Evolutionary conservation across 2,888 invertebrate species (phyloP).

Genomic region (Dynastes grantii): DNA sequence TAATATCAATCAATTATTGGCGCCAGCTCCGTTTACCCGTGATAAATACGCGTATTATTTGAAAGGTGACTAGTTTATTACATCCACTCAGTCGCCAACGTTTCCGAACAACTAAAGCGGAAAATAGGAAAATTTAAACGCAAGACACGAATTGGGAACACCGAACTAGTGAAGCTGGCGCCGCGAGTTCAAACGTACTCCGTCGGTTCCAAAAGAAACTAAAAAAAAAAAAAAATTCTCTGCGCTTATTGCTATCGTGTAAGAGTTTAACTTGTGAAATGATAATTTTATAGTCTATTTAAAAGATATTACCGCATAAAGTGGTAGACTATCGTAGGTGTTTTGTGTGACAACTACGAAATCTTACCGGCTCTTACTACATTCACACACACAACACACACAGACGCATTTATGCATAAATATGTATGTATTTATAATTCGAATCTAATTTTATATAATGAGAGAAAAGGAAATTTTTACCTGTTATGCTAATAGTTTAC

Average conservation of each 20-base stretch:
- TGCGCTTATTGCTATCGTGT: neutral
- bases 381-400: neutral
- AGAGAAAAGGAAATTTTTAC: slow-evolving; percentile 20
- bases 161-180: slow-evolving; percentile 14
- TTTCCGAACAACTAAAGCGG: slow-evolving; percentile 20
- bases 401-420: neutral
- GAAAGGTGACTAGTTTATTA: slow-evolving; percentile 32
- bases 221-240: neutral
- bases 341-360: slow-evolving; percentile 7
- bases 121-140: slow-evolving; percentile 25
- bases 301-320: slow-evolving; percentile 21
- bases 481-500: slow-evolving; percentile 33
- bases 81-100: slow-evolving; percentile 24
- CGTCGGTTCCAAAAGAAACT: slow-evolving; percentile 1
- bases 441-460: slow-evolving; percentile 20
- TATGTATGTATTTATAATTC: slow-evolving; percentile 24
- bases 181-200: slow-evolving; percentile 14
- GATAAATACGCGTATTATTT: slow-evolving; percentile 25
- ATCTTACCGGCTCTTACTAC: neutral
- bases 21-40: slow-evolving; percentile 12
- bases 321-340: slow-evolving; percentile 36
- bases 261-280: slow-evolving; percentile 28
- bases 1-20: slow-evolving; percentile 36
- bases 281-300: slow-evolving; percentile 32
- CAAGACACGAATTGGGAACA: neutral